Base-by-base conservation (phyloP, 2,113 vertebrate species). In the Dascyllus trimaculatus region DNA sequence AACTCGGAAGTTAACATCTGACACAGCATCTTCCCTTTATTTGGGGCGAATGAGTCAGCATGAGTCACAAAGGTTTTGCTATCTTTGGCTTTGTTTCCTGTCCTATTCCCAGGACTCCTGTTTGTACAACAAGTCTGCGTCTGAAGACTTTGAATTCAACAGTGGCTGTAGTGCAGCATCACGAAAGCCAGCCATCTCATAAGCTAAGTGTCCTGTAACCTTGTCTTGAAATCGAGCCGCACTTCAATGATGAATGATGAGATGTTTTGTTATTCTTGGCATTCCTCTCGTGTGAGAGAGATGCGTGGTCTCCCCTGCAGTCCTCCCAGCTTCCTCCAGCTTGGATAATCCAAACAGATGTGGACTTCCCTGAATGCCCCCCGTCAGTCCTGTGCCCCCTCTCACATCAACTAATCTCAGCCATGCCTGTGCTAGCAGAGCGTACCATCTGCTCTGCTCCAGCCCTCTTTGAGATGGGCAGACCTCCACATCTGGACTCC, bases 401-500 rank as follows among this genome's bases (percentile, higher is more conserved):
- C 80, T 82, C 87, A 85, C 80, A 72, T 85, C 54, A 25, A 64
- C 85, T 92, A 91, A 90, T 92, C 88, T 80, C 40, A 81, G 3
- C 54, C 58, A 21, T 70, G 71, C 71, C 82, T 65, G 75, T 70
- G 80, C 82, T 74, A 76, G 70, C 78, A 48, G 38, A 82, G 69
- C 57, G 86, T 51, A 75, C 88, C 91, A 90, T 92, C 88, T 92
- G 89, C 81, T 87, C 58, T 46, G 68, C 74, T 82, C 46, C 18
- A 71, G 57, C 53, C 7, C 78, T 81, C 43, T 75, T 35, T 75
- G 72, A 88, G 85, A 80, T 57, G 57, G 67, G 24, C 80, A 72
- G 81, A 61, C 82, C 80, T 87, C 57, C 89, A 90, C 91, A 92
- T 91, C 89, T 91, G 91, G 89, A 84, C 53, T 60, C 57, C 78